Evolutionary conservation across 2,797 vertebrate genomes (phyloP), one percentile per base, ranked within the genome.

Genomic region (Thaleichthys pacificus): DNA sequence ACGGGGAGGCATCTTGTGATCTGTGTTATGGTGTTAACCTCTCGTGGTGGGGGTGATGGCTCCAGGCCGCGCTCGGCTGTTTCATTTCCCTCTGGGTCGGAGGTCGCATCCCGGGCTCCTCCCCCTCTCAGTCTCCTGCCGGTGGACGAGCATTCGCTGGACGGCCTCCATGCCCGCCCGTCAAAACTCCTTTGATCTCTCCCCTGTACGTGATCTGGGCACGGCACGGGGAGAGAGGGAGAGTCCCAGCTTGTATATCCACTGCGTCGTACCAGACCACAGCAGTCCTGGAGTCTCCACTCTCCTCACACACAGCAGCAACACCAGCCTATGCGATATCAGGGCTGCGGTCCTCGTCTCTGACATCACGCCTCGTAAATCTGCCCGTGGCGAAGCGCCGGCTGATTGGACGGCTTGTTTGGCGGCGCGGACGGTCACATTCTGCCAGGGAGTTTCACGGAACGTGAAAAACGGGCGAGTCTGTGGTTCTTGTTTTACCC

Each of bases 1-100:
- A 65, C 12, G 7, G 81, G 81, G 87, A 85, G 85, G 84, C 84
- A 86, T 91, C 91, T 92, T 93, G 91, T 94, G 92, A 93, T 89
- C 68, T 69, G 78, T 83, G 91, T 92, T 93, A 93, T 82, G 77
- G 79, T 70, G 80, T 92, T 92, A 93, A 91, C 87, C 79, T 81
- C 82, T 89, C 87, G 85, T 82, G 77, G 82, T 82, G 78, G 76
- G 30, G 4, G 28, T 87, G 89, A 89, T 82, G 70, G 76, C 81
- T 85, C 77, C 74, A 83, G 82, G 84, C 82, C 76, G 26, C 70
- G 80, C 76, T 71, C 69, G 80, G 69, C 86, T 80, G 76, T 82
- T 89, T 83, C 5, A 85, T 87, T 90, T 87, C 79, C 76, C 81
- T 56, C 19, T n/a, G 51, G 51, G 51, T 68, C 77, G 67, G 58